These are phyloP conservation scores for Melitaea athalia DNA, from an alignment of 2,888 invertebrate species.

Conservation along the genomic window DNA sequence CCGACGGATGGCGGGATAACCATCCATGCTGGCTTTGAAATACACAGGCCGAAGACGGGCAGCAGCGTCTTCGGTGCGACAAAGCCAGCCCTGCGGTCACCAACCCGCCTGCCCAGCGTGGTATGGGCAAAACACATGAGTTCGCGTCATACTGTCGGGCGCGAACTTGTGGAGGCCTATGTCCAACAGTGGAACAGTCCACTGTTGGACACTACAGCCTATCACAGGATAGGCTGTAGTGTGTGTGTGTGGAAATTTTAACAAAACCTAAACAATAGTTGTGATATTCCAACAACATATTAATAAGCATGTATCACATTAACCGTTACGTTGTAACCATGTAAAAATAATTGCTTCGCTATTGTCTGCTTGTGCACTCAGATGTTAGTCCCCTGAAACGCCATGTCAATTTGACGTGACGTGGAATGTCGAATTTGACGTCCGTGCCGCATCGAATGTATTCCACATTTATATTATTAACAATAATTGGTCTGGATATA, in stretches of 20 bases:
- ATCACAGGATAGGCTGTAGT: too few relatives aligned
- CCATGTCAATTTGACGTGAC: slow-evolving; percentile 30
- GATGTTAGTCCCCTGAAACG: slow-evolving; percentile 17
- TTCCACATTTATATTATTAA: slow-evolving; percentile 7
- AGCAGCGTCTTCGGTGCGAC: too few relatives aligned
- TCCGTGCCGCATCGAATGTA: slow-evolving; percentile 22
- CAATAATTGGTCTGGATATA: slow-evolving; percentile 6
- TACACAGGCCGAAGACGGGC: too few relatives aligned
- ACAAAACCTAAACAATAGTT: background rate
- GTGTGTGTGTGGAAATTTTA: background rate
- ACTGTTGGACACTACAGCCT: too few relatives aligned
- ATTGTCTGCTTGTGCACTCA: slow-evolving; percentile 31
- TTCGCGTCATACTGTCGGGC: too few relatives aligned
- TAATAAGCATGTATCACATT: background rate
- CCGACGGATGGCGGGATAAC: too few relatives aligned
- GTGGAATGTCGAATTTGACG: slow-evolving; percentile 22
- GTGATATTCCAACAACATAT: background rate
- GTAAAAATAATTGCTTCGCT: slow-evolving; percentile 47
- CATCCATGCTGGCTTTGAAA: too few relatives aligned
- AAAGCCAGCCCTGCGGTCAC: too few relatives aligned
- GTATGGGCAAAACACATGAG: too few relatives aligned
- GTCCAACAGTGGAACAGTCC: too few relatives aligned
- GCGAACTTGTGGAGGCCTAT: too few relatives aligned
- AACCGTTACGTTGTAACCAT: slow-evolving; percentile 32
- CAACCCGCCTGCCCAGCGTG: too few relatives aligned